Evolutionary conservation across 2,113 vertebrate species (phyloP).

Genomic region (Colinus virginianus): DNA sequence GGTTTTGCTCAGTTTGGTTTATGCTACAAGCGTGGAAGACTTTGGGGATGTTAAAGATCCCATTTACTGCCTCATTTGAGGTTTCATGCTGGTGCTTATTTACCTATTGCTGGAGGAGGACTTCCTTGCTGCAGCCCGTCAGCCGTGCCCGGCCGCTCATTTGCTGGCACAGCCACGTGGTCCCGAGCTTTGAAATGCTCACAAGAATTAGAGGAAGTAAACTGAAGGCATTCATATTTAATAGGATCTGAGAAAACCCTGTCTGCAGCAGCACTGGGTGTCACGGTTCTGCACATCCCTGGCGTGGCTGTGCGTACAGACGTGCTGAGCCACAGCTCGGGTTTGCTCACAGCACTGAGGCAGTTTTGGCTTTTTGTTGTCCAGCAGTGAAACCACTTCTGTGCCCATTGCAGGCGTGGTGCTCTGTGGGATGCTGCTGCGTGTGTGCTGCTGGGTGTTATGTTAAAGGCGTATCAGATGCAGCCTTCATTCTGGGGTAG

Average conservation of each 20-base stretch:
- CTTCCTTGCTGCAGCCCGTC: background rate
- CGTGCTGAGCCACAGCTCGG: fast-evolving
- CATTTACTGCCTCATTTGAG: too few relatives aligned
- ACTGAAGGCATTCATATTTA: constrained; percentile 10
- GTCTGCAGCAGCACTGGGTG: background rate
- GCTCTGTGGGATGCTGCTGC: background rate
- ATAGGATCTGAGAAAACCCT: constrained; percentile 24
- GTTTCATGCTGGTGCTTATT: background rate
- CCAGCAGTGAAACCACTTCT: fast-evolving
- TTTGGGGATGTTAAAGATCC: too few relatives aligned
- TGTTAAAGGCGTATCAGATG: background rate
- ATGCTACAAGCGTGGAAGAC: background rate
- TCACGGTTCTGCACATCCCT: fast-evolving
- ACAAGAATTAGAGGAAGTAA: constrained; percentile 20
- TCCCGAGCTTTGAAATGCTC: background rate
- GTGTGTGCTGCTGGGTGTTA: background rate
- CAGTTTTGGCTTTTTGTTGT: background rate
- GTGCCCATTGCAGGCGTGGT: fast-evolving
- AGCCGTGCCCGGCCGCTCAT: background rate
- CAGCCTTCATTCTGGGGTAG: fast-evolving
- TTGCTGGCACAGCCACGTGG: background rate
- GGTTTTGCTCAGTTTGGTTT: background rate
- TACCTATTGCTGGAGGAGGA: background rate
- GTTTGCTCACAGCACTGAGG: fast-evolving
- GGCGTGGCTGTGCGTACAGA: fast-evolving